These are phyloP conservation scores for Cephus spinipes DNA, from an alignment of 2,888 invertebrate species.

Conservation along the genomic window DNA sequence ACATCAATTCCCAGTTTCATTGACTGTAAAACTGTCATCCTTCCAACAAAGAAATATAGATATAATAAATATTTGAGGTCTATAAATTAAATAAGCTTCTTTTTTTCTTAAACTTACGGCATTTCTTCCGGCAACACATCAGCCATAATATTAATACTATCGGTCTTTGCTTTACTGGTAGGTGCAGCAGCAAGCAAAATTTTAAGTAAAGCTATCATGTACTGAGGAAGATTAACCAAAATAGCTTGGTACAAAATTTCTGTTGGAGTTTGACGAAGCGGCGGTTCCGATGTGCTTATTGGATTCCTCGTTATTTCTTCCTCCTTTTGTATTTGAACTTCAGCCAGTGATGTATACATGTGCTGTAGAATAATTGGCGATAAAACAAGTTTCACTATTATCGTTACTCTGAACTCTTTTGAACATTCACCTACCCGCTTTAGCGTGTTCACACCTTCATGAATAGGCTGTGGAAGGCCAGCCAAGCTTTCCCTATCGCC, in stretches of 20 bases:
- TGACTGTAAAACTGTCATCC: constrained; percentile 92
- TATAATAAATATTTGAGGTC: not conserved
- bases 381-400: not conserved
- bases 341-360: constrained; percentile 93
- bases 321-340: constrained; percentile 91
- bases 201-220: constrained; percentile 97
- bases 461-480: constrained; percentile 96
- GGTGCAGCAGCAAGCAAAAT: constrained; percentile 97
- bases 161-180: constrained; percentile 98
- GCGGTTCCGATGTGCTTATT: constrained; percentile 84
- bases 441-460: constrained; percentile 93
- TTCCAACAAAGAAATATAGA: constrained; percentile 50
- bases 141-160: constrained; percentile 98
- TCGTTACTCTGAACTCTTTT: constrained; percentile 2
- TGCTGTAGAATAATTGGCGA: constrained; percentile 71
- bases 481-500: constrained; percentile 90
- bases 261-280: constrained; percentile 83
- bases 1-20: constrained; percentile 97
- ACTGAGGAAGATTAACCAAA: constrained; percentile 95
- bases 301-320: constrained; percentile 93
- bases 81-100: not conserved
- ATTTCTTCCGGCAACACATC: constrained; percentile 98
- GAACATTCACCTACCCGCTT: constrained; percentile 71
- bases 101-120: constrained; percentile 74
- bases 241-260: constrained; percentile 95